Evolutionary conservation across 2,113 vertebrate species (phyloP), one percentile per base, ranked within the genome.

Genomic region (Phylloscopus whistleri): DNA sequence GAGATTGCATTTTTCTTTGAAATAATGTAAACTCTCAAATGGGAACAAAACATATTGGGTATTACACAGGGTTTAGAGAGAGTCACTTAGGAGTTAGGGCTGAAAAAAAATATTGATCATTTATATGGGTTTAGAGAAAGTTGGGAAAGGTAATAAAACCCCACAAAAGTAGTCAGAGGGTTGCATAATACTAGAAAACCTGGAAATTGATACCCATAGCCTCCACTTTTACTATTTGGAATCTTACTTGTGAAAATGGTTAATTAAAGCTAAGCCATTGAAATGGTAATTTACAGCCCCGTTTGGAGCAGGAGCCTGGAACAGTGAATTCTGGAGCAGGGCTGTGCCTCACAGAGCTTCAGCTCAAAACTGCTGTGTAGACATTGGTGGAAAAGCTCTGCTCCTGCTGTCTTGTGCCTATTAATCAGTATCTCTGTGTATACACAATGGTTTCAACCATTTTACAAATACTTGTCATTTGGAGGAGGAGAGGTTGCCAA

Each of bases 381-480:
- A 41, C 60, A 58, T 15, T 4, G 5, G 88, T 95, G 96, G 81
- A 91, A 97, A 86, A 93, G 33, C 90, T 92, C 90, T 82, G 87
- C 72, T 74, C 91, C 66, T 96, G 49, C 91, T 90, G 46, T 18
- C 67, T 72, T 60, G 56, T 89, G 56, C 67, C 84, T 83, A 88
- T 94, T 94, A 93, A 97, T 95, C 92, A 83, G 31, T 35, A 73
- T 93, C 62, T 88, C 77, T 70, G 63, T 95, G 89, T 90, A 95
- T 60, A 96, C 92, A 93, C 39, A 48, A 6, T 13, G 48, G 35
- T 68, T 93, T 87, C 89, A 95, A 83, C 68, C 33, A 58, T 95
- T 95, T 96, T 90, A 91, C 87, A 97, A 97, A 96, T 96, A 96
- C 92, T 97, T 96, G 75, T 90, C 83, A 80, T 95, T 94, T 93